phyloP scores from a whole-genome alignment of 2,888 invertebrate genomes.

The Atrina japonica region DNA sequence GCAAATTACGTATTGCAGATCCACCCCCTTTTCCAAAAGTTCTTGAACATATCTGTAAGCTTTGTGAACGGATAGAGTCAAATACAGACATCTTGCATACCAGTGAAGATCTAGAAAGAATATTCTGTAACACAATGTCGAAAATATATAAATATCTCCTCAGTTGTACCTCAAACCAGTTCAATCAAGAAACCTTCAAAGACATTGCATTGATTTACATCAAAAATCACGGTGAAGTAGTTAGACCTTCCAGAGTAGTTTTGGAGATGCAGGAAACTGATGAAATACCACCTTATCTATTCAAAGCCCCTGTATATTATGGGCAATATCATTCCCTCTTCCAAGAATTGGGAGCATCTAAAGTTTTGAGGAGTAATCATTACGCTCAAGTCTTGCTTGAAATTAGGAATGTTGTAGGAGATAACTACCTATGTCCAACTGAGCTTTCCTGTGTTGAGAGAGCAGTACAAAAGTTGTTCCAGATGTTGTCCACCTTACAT shows the following conservation, averaged over 20 bases:
- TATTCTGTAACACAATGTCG: not conserved
- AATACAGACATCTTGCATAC: not conserved
- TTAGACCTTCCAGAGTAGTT: not conserved
- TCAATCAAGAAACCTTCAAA: not conserved
- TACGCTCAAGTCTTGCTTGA: not conserved
- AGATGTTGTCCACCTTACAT: not conserved
- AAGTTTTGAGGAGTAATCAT: not conserved
- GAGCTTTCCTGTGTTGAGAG: not conserved
- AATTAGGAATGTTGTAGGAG: not conserved
- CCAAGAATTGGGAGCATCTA: not conserved
- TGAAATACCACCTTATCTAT: slow-evolving; percentile 25
- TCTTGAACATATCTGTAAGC: not conserved
- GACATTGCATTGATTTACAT: not conserved
- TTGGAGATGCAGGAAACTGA: not conserved
- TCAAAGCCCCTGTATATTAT: slow-evolving; percentile 1
- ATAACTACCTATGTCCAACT: not conserved
- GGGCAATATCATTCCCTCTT: slow-evolving; percentile 13
- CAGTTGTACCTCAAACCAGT: not conserved
- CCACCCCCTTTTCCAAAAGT: not conserved
- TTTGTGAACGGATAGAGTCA: not conserved
- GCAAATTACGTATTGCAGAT: not conserved
- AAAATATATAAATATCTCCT: slow-evolving; percentile 7
- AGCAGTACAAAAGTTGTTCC: slow-evolving; percentile 1
- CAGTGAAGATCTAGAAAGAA: not conserved
- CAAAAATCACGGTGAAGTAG: not conserved